Evolutionary conservation across 2,888 invertebrate genomes (phyloP).

Genomic region (Norana najaformis): DNA sequence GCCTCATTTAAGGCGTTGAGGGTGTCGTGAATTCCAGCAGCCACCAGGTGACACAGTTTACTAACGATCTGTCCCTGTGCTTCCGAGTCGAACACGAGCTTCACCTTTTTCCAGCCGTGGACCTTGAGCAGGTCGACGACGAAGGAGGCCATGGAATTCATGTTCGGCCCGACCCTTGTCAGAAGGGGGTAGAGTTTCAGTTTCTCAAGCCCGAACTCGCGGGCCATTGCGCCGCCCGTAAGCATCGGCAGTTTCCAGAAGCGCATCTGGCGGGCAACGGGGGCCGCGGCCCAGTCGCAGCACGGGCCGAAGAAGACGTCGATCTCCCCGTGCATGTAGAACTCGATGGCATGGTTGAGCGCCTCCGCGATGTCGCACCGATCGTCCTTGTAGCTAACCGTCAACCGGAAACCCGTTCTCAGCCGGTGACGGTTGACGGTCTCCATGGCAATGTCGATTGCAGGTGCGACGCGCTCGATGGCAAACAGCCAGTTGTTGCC

Average conservation of each 20-base stretch:
- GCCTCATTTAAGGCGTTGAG: conserved; percentile 32
- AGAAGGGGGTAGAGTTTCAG: conserved; percentile 72
- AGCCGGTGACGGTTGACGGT: not conserved
- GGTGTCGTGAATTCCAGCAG: conserved; percentile 72
- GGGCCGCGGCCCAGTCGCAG: conserved; percentile 75
- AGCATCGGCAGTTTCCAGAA: conserved; percentile 88
- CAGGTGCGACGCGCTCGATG: conserved; percentile 36
- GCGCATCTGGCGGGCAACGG: conserved; percentile 82
- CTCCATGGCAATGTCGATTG: conserved; percentile 36
- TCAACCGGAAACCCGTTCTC: not conserved
- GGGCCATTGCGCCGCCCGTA: conserved; percentile 66
- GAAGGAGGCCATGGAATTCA: conserved; percentile 49
- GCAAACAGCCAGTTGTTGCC: conserved; percentile 25
- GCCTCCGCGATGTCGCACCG: conserved; percentile 50
- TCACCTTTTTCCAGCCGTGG: conserved; percentile 72
- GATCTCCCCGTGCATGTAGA: conserved; percentile 46
- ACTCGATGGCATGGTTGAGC: conserved; percentile 51
- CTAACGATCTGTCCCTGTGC: conserved; percentile 67
- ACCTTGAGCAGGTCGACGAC: conserved; percentile 31
- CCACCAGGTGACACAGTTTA: conserved; percentile 77
- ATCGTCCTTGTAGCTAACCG: conserved; percentile 49
- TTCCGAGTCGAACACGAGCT: conserved; percentile 76
- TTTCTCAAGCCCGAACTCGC: conserved; percentile 53
- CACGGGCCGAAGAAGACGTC: conserved; percentile 57
- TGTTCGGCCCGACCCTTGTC: conserved; percentile 65